phyloP scores from a whole-genome alignment of 2,113 vertebrate species.

The Echinops telfairi region DNA sequence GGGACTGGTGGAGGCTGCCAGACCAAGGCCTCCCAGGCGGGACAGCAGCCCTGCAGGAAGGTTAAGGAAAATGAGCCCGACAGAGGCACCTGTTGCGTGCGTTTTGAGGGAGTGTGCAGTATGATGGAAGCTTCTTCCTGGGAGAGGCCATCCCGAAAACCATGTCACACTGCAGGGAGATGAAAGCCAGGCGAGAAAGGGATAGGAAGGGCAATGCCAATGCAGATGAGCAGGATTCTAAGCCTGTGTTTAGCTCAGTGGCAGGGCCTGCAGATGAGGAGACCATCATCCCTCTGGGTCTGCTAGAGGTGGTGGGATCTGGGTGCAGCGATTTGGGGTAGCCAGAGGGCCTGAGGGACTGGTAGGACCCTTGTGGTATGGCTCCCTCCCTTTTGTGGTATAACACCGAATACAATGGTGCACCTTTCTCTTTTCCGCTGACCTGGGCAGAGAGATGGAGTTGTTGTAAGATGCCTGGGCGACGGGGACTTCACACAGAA shows the following conservation, averaged over 20 bases:
- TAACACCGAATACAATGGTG: background rate
- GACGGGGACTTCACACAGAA: background rate
- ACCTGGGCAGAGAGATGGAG: background rate
- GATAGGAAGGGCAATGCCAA: background rate
- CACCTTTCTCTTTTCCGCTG: background rate
- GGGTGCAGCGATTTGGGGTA: background rate
- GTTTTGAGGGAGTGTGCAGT: background rate
- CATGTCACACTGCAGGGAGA: background rate
- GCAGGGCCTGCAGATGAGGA: background rate
- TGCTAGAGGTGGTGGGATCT: background rate
- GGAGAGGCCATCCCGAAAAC: background rate
- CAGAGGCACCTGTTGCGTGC: background rate
- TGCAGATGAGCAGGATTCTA: background rate
- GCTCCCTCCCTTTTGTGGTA: background rate
- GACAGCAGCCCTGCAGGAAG: background rate
- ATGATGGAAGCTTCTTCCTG: background rate
- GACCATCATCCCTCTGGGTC: background rate
- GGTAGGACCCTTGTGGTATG: background rate
- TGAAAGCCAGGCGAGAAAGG: slow-evolving; percentile 51
- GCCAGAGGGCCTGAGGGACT: fast-evolving
- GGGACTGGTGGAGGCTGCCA: background rate
- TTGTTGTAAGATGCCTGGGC: background rate
- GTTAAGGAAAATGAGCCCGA: background rate
- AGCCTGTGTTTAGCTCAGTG: background rate
- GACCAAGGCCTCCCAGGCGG: background rate